Base-by-base conservation (phyloP, 1,140 invertebrate genomes). In the Diorhabda carinulata region DNA sequence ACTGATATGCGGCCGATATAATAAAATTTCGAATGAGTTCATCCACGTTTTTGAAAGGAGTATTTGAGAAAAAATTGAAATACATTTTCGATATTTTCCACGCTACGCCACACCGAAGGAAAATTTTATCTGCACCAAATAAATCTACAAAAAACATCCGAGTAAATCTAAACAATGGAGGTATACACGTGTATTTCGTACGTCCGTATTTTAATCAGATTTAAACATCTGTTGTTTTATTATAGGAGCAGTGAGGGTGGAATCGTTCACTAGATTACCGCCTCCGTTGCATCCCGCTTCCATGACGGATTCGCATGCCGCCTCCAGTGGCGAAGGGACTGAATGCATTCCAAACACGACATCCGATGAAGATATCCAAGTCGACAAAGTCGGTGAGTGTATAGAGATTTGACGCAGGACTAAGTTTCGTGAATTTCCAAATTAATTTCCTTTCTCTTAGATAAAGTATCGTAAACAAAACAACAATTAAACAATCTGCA, bases 181-280 rank as follows among this genome's bases (percentile, higher is more conserved):
- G 8, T 60, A 42, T 47, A 64, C 43, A n/a, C 42, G 25, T 56
- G 63, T 64, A 44, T 40, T 64, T 47, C n/a, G 47, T 52, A 6
- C 47, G 47, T n/a, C n/a, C n/a, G 47, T n/a, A 52, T 52, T 52
- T 52, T 52, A n/a, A 52, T 52, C 47, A 52, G 47, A 52, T 52
- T 52, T 52, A 52, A n/a, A 52, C 47, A 52, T 52, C 47, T 52
- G 47, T 52, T 52, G 47, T 52, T 52, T 66, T 74, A 62, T 74
- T 73, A 47, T 74, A 86, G 87, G 87, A 40, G 78, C 84, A 41
- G 85, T 88, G 3, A 79, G 86, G 25, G 83, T 86, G 45, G 86
- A 88, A 77, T 86, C 85, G 72, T 87, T 84, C 73, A 87, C 84
- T 3, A 82, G 86, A n/a, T 74, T 86, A 47, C 85, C 85, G 0